A percentile compares a stretch with the other conserved stretches of the same genome.
Evolutionary conservation across 1,140 invertebrate species (phyloP).

Genomic region (Danaus melanippus): DNA sequence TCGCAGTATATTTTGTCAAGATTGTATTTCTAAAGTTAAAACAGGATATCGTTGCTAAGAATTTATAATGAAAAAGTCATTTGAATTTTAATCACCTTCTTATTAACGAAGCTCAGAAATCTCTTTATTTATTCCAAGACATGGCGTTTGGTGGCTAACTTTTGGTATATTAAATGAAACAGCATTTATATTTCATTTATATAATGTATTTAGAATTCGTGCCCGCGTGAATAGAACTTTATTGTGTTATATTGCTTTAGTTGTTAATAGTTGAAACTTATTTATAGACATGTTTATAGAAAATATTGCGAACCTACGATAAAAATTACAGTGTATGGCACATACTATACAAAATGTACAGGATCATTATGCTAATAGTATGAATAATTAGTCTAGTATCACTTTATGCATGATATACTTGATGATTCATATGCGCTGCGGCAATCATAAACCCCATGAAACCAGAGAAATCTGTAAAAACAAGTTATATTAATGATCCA

Average conservation of each 20-base stretch:
- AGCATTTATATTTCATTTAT: slow-evolving; percentile 41
- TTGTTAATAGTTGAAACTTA: slow-evolving; percentile 50
- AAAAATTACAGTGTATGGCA: slow-evolving; percentile 61
- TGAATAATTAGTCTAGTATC: slow-evolving; percentile 63
- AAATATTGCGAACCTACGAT: slow-evolving; percentile 61
- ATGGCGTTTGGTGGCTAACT: too few relatives aligned
- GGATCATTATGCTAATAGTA: slow-evolving; percentile 48
- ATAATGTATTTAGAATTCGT: slow-evolving; percentile 37
- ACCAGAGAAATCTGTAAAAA: slow-evolving; percentile 40
- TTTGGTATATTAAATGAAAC: slow-evolving; percentile 18
- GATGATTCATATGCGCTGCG: slow-evolving; percentile 41
- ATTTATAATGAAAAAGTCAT: too few relatives aligned
- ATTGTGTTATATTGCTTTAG: slow-evolving; percentile 65
- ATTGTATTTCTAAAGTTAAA: too few relatives aligned
- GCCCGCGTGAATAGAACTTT: slow-evolving; percentile 61
- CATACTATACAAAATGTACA: slow-evolving; percentile 71
- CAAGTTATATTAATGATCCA: too few relatives aligned
- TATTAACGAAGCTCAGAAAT: too few relatives aligned
- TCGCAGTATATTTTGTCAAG: too few relatives aligned
- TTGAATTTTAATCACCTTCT: too few relatives aligned
- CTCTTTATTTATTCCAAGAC: too few relatives aligned
- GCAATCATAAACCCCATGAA: slow-evolving; percentile 37
- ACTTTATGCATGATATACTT: slow-evolving; percentile 68
- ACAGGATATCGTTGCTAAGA: too few relatives aligned
- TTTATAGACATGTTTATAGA: slow-evolving; percentile 48